These are phyloP conservation scores for Siphamia tubifer DNA, from an alignment of 2,113 vertebrate species.

Conservation along the genomic window DNA sequence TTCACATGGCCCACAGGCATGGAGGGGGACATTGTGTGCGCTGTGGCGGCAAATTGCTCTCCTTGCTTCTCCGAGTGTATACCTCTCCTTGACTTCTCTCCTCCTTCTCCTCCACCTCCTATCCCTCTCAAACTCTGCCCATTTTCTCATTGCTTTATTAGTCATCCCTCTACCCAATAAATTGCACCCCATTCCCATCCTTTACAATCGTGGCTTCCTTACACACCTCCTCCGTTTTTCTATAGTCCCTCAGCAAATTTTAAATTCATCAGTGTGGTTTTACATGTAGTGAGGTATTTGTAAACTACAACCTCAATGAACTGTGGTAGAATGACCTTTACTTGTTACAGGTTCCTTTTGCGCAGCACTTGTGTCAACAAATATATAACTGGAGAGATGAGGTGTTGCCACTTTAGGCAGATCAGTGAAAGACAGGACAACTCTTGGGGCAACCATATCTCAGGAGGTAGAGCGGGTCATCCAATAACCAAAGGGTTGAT, in stretches of 20 bases:
- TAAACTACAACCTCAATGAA: not conserved
- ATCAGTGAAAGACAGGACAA: too few species aligned
- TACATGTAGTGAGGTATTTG: not conserved
- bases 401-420: too few species aligned
- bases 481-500: too few species aligned
- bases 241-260: conserved; percentile 13
- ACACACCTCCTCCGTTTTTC: conserved; percentile 19
- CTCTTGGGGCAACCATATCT: too few species aligned
- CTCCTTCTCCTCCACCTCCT: conserved; percentile 38
- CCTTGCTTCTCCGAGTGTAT: conserved; percentile 64
- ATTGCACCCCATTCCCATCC: not conserved
- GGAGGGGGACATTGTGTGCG: conserved; percentile 78
- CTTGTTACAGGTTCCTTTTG: too few species aligned
- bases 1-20: conserved; percentile 77
- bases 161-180: conserved; percentile 43
- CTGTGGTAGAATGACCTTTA: too few species aligned
- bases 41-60: conserved; percentile 80
- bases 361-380: too few species aligned
- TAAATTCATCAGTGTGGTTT: not conserved
- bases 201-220: not conserved
- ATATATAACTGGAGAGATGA: too few species aligned
- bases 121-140: conserved; percentile 46
- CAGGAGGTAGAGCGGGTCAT: too few species aligned
- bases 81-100: conserved; percentile 61
- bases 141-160: conserved; percentile 63